Conservation (phyloP, 2,113 vertebrate species). For the Tragulus kanchil region DNA sequence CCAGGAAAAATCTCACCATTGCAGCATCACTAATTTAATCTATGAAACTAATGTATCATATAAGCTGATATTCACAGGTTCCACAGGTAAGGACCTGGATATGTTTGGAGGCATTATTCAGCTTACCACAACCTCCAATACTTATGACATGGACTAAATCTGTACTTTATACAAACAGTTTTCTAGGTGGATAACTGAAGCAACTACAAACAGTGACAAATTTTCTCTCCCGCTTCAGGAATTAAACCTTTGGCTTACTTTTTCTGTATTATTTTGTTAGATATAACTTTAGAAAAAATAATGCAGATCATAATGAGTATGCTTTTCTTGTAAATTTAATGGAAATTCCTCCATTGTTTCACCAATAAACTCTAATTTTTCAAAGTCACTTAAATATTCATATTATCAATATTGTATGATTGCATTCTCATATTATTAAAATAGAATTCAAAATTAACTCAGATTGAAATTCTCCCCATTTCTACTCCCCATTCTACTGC, state of each 20-base stretch:
- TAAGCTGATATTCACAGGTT: background rate
- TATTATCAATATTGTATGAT: background rate
- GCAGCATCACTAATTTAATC: background rate
- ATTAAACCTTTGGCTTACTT: background rate
- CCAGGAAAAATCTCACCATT: background rate
- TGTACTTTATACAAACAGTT: background rate
- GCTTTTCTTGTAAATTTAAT: background rate
- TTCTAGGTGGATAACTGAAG: background rate
- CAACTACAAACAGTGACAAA: background rate
- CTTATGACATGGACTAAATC: background rate
- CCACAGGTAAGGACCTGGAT: background rate
- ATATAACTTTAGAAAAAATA: background rate
- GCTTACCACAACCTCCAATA: background rate
- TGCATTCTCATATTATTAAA: background rate
- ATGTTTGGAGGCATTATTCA: background rate
- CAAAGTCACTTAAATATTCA: background rate
- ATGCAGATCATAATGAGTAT: background rate
- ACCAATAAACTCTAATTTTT: background rate
- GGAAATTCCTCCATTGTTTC: background rate
- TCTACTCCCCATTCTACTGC: background rate
- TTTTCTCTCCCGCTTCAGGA: background rate
- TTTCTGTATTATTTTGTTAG: background rate
- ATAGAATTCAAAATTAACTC: conserved; percentile 13
- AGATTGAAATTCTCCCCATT: background rate
- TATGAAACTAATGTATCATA: background rate